Percentiles rank a stretch among this genome's conserved stretches.
Evolutionary conservation across 2,888 invertebrate species (phyloP).

Genomic region (Gari tellinella): DNA sequence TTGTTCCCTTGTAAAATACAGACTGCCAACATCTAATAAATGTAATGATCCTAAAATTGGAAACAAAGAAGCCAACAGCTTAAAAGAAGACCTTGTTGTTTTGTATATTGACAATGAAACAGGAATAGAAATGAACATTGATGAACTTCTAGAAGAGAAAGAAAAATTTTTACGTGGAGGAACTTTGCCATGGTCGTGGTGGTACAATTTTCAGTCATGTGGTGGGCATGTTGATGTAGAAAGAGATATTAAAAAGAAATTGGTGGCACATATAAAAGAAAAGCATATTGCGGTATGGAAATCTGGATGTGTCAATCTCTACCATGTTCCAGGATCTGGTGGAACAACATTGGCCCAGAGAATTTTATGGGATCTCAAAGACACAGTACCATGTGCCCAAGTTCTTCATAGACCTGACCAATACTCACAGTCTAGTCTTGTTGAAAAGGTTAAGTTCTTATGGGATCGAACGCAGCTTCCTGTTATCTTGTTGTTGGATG

Average conservation of each 20-base stretch:
- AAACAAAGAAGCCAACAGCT: constrained; percentile 34
- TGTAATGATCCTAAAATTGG: constrained; percentile 16
- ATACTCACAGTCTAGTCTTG: constrained; percentile 34
- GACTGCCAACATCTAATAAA: constrained; percentile 23
- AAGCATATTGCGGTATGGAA: constrained; percentile 30
- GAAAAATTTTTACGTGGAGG: constrained; percentile 66
- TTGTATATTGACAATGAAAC: constrained; percentile 32
- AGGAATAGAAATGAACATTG: constrained; percentile 13
- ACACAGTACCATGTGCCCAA: constrained; percentile 59
- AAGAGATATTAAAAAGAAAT: constrained; percentile 37
- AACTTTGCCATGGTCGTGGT: constrained; percentile 60
- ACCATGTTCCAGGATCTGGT: constrained; percentile 67
- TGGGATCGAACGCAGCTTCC: constrained; percentile 58
- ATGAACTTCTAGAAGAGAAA: constrained; percentile 49
- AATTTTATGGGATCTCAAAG: constrained; percentile 62
- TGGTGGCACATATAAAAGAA: constrained; percentile 28
- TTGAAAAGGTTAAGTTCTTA: constrained; percentile 48
- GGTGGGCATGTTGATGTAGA: constrained; percentile 54
- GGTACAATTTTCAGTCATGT: constrained; percentile 56
- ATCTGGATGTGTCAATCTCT: constrained; percentile 52
- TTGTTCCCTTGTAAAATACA: too few relatives aligned
- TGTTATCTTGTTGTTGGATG: constrained; percentile 60
- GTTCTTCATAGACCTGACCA: constrained; percentile 42
- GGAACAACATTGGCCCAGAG: constrained; percentile 67
- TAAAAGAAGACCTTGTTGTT: constrained; percentile 49